Evolutionary conservation across 1,140 invertebrate genomes (phyloP).

Genomic region (Acromyrmex heyeri): DNA sequence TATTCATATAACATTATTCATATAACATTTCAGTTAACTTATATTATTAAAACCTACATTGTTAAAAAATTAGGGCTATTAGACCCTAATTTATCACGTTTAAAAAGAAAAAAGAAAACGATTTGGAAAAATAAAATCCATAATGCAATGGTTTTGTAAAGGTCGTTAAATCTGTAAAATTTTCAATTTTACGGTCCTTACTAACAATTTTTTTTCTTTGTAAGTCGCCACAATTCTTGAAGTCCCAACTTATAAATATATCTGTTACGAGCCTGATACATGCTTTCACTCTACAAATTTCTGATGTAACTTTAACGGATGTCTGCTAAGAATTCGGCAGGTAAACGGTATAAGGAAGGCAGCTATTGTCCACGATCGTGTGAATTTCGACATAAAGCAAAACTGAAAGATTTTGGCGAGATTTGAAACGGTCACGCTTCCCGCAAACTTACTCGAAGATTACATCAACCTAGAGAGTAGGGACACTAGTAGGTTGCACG

Average conservation of each 20-base stretch:
- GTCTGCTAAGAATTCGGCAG: not conserved
- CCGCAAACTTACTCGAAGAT: slow-evolving; percentile 63
- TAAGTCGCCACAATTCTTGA: not conserved
- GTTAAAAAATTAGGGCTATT: too few relatives aligned
- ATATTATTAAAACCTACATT: too few relatives aligned
- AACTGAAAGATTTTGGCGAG: not conserved
- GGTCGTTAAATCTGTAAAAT: too few relatives aligned
- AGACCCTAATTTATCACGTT: too few relatives aligned
- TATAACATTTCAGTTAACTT: too few relatives aligned
- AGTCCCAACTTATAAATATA: not conserved
- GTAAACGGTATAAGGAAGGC: not conserved
- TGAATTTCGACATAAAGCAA: not conserved
- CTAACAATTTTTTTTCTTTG: not conserved
- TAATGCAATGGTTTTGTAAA: too few relatives aligned
- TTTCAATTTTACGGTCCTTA: too few relatives aligned
- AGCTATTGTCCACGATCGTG: not conserved
- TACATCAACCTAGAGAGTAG: slow-evolving; percentile 67
- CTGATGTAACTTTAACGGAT: slow-evolving; percentile 14
- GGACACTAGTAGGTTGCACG: slow-evolving; percentile 29
- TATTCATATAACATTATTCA: too few relatives aligned
- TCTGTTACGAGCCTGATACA: not conserved
- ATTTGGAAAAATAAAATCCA: too few relatives aligned
- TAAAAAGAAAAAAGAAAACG: too few relatives aligned
- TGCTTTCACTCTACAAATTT: not conserved
- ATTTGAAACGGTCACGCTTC: not conserved